Percentiles rank a stretch among this genome's conserved stretches.
phyloP scores from a whole-genome alignment of 2,888 invertebrate species.

The Dicranocentrus wangi region DNA sequence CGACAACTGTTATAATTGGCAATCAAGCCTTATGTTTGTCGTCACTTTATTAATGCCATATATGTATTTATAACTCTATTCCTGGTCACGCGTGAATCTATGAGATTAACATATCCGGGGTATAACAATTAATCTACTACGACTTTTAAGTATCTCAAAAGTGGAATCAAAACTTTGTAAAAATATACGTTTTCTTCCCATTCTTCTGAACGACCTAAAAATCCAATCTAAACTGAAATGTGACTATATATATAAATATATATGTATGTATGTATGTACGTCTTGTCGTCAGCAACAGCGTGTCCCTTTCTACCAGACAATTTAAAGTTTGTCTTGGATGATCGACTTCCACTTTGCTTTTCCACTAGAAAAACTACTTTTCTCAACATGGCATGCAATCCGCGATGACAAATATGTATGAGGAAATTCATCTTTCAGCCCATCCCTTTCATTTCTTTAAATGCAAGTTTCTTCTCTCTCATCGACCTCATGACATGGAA shows the following conservation, averaged over 20 bases:
- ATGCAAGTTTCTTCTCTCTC: not conserved
- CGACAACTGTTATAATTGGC: too few species aligned
- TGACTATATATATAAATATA: not conserved
- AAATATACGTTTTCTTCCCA: not conserved
- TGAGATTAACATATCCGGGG: too few species aligned
- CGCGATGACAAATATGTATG: not conserved
- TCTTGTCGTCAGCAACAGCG: too few species aligned
- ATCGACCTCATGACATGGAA: not conserved
- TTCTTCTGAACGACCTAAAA: not conserved
- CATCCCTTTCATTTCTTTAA: not conserved
- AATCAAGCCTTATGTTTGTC: too few species aligned
- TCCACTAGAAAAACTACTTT: slow-evolving; percentile 3
- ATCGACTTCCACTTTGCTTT: slow-evolving; percentile 4
- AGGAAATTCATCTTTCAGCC: not conserved
- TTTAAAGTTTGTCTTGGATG: not conserved
- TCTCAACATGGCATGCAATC: not conserved
- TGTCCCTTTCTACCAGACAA: not conserved
- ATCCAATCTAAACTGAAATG: not conserved
- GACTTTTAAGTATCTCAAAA: too few species aligned
- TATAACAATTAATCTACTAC: too few species aligned
- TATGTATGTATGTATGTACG: too few species aligned
- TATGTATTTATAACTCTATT: too few species aligned
- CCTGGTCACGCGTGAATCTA: too few species aligned
- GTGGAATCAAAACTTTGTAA: not conserved
- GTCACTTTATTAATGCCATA: too few species aligned